A percentile compares a stretch with the other conserved stretches of the same genome.
Conservation (phyloP, 2,797 vertebrate species). For the Enteromius anoplus region DNA sequence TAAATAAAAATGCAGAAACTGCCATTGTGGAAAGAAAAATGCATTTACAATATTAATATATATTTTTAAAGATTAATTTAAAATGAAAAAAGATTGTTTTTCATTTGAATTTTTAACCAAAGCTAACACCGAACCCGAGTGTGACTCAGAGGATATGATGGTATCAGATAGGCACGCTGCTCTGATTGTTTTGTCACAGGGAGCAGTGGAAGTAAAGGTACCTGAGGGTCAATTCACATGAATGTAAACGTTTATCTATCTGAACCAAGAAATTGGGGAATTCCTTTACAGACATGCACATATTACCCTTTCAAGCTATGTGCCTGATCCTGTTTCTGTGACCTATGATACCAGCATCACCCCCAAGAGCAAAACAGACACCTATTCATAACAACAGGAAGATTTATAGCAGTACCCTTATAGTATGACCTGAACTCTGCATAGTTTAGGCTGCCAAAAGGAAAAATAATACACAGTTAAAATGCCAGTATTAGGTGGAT, state of each 20-base stretch:
- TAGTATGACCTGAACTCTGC: conserved; percentile 6
- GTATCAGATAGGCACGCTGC: conserved; percentile 14
- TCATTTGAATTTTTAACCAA: not conserved
- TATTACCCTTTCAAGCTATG: not conserved
- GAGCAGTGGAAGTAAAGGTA: not conserved
- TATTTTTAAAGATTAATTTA: not conserved
- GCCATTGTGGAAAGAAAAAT: not conserved
- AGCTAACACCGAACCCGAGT: not conserved
- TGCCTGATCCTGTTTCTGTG: conserved; percentile 6
- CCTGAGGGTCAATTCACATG: conserved; percentile 1
- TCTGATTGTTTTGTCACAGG: conserved; percentile 30
- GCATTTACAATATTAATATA: not conserved
- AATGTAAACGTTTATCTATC: not conserved
- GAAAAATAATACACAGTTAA: conserved; percentile 7
- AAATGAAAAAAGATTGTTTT: not conserved
- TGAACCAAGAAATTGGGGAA: not conserved
- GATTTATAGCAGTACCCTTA: conserved; percentile 29
- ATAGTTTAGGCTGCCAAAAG: conserved; percentile 15
- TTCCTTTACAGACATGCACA: not conserved
- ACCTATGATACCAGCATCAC: conserved; percentile 33
- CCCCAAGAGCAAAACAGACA: conserved; percentile 8
- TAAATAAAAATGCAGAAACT: not conserved
- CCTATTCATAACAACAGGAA: conserved; percentile 34
- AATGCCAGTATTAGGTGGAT: conserved; percentile 15
- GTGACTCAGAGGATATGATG: conserved; percentile 3